phyloP scores from a whole-genome alignment of 2,113 vertebrate species.

The Todiramphus chloris region DNA sequence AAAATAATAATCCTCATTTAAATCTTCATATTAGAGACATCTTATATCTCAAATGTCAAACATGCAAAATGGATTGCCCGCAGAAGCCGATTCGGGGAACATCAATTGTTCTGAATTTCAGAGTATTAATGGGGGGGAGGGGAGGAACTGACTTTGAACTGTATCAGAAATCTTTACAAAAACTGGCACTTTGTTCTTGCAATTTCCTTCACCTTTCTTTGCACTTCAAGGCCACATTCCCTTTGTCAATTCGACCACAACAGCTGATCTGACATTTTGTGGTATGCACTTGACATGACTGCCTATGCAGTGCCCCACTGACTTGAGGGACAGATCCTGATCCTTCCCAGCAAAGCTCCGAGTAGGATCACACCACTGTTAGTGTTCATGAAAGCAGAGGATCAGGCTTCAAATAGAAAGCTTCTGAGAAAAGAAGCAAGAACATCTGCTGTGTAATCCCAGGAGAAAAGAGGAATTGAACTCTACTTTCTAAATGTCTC shows the following conservation, averaged over 20 bases:
- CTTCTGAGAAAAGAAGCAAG: not conserved
- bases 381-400: not conserved
- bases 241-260: not conserved
- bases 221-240: not conserved
- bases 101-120: constrained; percentile 33
- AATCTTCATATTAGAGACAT: not conserved
- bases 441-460: not conserved
- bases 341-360: not conserved
- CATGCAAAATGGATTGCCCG: constrained; percentile 7
- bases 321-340: not conserved
- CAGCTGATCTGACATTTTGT: not conserved
- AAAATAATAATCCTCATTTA: constrained; percentile 21
- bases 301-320: not conserved
- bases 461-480: not conserved
- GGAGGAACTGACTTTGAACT: not conserved
- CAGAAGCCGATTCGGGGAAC: not conserved
- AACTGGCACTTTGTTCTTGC: not conserved
- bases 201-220: constrained; percentile 5
- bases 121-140: not conserved
- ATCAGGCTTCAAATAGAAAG: not conserved
- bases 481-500: not conserved
- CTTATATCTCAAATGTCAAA: constrained; percentile 48
- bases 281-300: not conserved
- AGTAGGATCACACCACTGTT: not conserved
- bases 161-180: constrained; percentile 7